phyloP scores from a whole-genome alignment of 2,888 invertebrate species.

The Lomographa bimaculata region DNA sequence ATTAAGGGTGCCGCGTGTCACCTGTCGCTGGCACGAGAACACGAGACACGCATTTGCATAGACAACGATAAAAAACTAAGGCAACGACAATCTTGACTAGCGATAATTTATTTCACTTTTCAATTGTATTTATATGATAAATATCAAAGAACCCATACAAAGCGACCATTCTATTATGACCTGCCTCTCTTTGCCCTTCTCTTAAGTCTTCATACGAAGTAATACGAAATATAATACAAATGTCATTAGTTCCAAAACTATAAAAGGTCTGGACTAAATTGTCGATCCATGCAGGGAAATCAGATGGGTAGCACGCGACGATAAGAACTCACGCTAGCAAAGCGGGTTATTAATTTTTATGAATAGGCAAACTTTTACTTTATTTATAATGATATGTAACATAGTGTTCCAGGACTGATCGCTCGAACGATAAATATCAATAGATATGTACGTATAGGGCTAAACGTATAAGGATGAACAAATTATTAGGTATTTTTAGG shows the following conservation, averaged over 20 bases:
- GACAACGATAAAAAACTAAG: constrained; percentile 57
- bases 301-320: constrained; percentile 17
- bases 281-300: background rate
- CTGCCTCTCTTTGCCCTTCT: constrained; percentile 6
- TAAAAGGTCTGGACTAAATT: background rate
- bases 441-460: no score
- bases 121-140: constrained; percentile 26
- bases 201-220: no score
- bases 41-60: constrained; percentile 81
- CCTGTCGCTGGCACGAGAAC: constrained; percentile 81
- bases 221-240: no score
- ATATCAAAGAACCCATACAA: constrained; percentile 19
- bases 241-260: constrained; percentile 4
- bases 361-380: constrained; percentile 12
- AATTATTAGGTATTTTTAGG: no score
- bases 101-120: constrained; percentile 31
- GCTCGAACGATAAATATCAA: no score
- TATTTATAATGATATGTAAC: no score
- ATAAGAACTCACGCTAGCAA: constrained; percentile 9
- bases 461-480: no score
- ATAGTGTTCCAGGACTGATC: no score
- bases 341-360: constrained; percentile 19
- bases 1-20: constrained; percentile 80
- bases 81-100: constrained; percentile 36
- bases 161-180: constrained; percentile 12